These are phyloP conservation scores for Phenacoccus solenopsis DNA, from an alignment of 1,140 invertebrate species.

Conservation along the genomic window DNA sequence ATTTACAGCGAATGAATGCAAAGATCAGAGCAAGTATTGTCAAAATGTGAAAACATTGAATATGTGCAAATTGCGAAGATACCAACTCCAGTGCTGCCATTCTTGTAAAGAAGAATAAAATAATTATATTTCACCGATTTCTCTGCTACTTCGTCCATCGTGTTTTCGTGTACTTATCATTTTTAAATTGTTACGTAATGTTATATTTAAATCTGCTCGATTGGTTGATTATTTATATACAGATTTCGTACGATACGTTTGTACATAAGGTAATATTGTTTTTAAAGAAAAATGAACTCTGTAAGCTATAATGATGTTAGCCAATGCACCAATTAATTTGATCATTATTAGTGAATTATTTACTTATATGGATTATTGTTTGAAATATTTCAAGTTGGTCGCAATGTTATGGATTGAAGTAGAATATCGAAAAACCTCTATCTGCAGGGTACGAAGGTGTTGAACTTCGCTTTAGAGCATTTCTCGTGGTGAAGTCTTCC, in stretches of 20 bases:
- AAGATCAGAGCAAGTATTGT: conserved; percentile 61
- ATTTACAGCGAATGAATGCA: conserved; percentile 51
- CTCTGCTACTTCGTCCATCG: no score
- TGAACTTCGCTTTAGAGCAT: neutral
- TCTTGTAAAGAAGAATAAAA: conserved; percentile 42
- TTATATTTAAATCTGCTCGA: no score
- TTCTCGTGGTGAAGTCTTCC: neutral
- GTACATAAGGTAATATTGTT: neutral
- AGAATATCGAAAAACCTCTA: neutral
- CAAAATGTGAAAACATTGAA: conserved; percentile 67
- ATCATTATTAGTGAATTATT: neutral
- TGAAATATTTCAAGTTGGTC: neutral
- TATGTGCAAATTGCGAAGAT: conserved; percentile 64
- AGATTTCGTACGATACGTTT: neutral
- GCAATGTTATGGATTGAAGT: no score
- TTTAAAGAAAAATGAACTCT: no score
- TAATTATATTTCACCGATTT: no score
- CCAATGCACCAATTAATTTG: neutral
- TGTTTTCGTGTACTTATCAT: neutral
- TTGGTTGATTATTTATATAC: neutral
- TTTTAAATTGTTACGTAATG: neutral
- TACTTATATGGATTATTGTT: neutral
- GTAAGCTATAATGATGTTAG: neutral
- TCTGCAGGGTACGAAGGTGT: no score
- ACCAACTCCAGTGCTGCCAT: conserved; percentile 70